Base-by-base conservation (phyloP, 2,113 vertebrate species). In the Henicopernis longicauda region DNA sequence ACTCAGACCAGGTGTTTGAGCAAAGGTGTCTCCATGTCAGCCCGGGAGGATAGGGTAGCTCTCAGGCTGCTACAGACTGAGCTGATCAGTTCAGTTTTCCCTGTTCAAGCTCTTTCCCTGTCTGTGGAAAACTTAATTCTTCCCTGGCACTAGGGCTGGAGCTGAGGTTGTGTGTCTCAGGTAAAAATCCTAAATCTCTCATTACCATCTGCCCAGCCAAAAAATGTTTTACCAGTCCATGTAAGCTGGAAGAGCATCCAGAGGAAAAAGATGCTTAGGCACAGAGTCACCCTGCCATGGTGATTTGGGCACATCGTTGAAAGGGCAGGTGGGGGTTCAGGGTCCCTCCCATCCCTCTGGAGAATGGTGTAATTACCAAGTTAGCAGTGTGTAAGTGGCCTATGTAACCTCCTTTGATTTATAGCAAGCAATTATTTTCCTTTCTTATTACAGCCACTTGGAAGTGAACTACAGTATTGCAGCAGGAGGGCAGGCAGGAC, bases 211-310 rank as follows among this genome's bases (percentile, higher is more conserved):
- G 86, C 55, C 11, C 19, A 73, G 49, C 31, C 16, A 69, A 90
- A 90, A 89, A 59, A 14, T 38, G 13, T 61, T 80, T 82, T 29
- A 34, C 44, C 1, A 1, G 11, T 83, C 22, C 3, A 0, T 49
- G 40, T 57, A 44, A 58, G 15, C 49, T 91, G 54, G 47, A 83
- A 82, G 22, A 67, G 7, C 15, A 44, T 31, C 62, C 31, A 11
- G 12, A 77, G 22, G 19, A 86, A 73, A 82, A 82, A 61, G 71
- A 27, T 49, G 27, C 40, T 77, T 11, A 5, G 21, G 49, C 1
- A 6, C 49, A 23, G 13, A 36, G 36, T 31, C 31, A 16, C 26
- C 38, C 26, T 69, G 57, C 52, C 0, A 0, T 4, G 6, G 57
- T 52, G 54, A 15, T 69, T 91, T 36, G 40, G 80, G 21, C 2